Conservation (phyloP, 2,113 vertebrate genomes). For the Clinocottus analis region DNA sequence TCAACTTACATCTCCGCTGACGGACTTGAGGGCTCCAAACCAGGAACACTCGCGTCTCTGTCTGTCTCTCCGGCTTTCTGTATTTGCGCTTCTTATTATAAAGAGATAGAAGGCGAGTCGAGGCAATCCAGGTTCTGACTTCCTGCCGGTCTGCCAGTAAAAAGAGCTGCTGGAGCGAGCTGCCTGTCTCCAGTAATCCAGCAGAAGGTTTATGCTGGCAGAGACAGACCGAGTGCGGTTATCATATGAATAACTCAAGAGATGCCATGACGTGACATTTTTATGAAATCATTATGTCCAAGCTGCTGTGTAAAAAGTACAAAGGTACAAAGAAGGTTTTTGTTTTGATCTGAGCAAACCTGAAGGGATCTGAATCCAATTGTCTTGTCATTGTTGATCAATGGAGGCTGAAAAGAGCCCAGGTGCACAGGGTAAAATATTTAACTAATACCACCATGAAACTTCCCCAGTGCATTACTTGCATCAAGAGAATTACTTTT, state of each 20-base stretch:
- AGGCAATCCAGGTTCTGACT: slow-evolving; percentile 58
- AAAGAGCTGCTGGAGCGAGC: slow-evolving; percentile 57
- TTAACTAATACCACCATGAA: neutral
- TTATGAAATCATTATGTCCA: slow-evolving; percentile 49
- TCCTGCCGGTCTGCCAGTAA: slow-evolving; percentile 59
- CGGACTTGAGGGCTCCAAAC: slow-evolving; percentile 35
- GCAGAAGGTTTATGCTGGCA: slow-evolving; percentile 72
- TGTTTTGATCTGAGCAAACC: slow-evolving; percentile 49
- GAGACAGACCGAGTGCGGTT: slow-evolving; percentile 22
- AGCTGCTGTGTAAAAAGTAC: slow-evolving; percentile 47
- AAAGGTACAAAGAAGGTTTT: slow-evolving; percentile 51
- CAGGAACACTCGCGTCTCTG: slow-evolving; percentile 23
- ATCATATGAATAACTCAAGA: slow-evolving; percentile 60
- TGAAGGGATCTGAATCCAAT: slow-evolving; percentile 52
- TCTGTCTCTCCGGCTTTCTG: slow-evolving; percentile 32
- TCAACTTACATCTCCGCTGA: slow-evolving; percentile 63
- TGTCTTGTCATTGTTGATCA: slow-evolving; percentile 62
- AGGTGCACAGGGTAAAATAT: neutral
- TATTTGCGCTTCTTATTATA: slow-evolving; percentile 47
- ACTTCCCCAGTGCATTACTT: neutral
- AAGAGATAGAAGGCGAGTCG: slow-evolving; percentile 40
- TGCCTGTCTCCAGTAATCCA: slow-evolving; percentile 61
- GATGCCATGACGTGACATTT: slow-evolving; percentile 49
- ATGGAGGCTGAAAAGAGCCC: slow-evolving; percentile 2
- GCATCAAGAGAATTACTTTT: neutral